A percentile compares a stretch with the other conserved stretches of the same genome.
phyloP scores from a whole-genome alignment of 1,140 invertebrate species.

The Drosophila pallidifrons region DNA sequence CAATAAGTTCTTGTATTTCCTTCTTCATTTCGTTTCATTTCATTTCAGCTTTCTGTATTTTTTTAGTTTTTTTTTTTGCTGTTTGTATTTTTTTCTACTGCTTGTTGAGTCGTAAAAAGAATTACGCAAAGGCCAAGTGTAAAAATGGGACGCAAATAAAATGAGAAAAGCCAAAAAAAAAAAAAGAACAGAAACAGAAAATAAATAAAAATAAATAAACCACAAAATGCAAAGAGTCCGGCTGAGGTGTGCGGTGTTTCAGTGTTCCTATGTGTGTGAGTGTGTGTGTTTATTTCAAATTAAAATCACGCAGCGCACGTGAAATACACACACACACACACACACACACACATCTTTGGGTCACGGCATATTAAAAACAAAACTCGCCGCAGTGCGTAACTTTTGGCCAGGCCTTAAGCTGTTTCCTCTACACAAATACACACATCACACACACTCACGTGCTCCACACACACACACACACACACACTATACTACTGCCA shows the following conservation, averaged over 20 bases:
- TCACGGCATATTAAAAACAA: conserved; percentile 71
- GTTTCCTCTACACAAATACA: conserved; percentile 19
- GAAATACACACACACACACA: conserved; percentile 51
- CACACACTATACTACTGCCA: conserved; percentile 30
- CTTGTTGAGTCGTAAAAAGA: conserved; percentile 81
- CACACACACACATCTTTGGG: conserved; percentile 51
- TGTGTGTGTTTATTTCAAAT: conserved; percentile 69
- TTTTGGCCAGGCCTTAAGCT: conserved; percentile 57
- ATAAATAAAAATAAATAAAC: conserved; percentile 50
- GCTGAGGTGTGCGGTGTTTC: conserved; percentile 17
- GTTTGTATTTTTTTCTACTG: conserved; percentile 50
- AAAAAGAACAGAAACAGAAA: conserved; percentile 26
- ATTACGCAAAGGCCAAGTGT: conserved; percentile 67
- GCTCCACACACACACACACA: not conserved
- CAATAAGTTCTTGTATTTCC: conserved; percentile 64
- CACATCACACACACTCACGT: conserved; percentile 8
- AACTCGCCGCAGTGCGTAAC: conserved; percentile 77
- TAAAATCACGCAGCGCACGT: conserved; percentile 80
- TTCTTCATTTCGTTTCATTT: conserved; percentile 47
- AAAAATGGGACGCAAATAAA: conserved; percentile 48
- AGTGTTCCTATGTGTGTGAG: not conserved
- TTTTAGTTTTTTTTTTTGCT: conserved; percentile 14
- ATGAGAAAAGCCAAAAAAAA: conserved; percentile 58
- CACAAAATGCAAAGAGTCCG: conserved; percentile 39
- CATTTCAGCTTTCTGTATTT: conserved; percentile 6